Conservation (phyloP, 2,113 vertebrate species). For the Varanus komodoensis region DNA sequence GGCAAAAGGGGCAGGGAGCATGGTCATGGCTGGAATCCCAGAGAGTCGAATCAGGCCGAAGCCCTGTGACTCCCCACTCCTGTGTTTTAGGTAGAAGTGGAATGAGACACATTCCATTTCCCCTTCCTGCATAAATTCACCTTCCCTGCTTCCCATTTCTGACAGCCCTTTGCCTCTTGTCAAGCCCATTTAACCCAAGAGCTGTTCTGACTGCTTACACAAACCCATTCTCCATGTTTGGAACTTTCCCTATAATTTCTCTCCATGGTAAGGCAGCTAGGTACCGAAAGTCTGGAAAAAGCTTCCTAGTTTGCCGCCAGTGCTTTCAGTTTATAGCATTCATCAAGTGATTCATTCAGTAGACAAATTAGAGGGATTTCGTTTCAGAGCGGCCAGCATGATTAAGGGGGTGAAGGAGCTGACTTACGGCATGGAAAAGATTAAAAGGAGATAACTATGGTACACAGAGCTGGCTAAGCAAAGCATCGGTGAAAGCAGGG, state of each 20-base stretch:
- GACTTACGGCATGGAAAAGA: not conserved
- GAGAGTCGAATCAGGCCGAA: too few species aligned
- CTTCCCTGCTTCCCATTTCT: not conserved
- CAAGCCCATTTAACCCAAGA: not conserved
- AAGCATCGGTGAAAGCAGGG: slow-evolving; percentile 21
- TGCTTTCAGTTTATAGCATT: not conserved
- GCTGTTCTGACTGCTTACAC: not conserved
- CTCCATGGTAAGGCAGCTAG: not conserved
- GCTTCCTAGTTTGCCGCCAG: not conserved
- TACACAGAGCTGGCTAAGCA: not conserved
- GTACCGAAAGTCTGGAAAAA: not conserved
- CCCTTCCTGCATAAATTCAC: not conserved
- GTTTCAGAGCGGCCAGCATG: not conserved
- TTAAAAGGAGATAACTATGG: slow-evolving; percentile 30
- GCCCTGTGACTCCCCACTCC: not conserved
- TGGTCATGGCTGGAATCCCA: too few species aligned
- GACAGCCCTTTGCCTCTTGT: not conserved
- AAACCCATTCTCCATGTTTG: rapidly evolving
- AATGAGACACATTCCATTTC: not conserved
- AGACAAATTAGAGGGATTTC: slow-evolving; percentile 17
- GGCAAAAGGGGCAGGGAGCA: too few species aligned
- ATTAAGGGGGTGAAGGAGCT: slow-evolving; percentile 16
- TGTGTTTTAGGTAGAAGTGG: not conserved
- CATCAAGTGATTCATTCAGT: not conserved
- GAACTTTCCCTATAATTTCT: not conserved